Evolutionary conservation across 2,888 invertebrate genomes (phyloP), one percentile per base, ranked within the genome.

Genomic region (Horisme vitalbata): DNA sequence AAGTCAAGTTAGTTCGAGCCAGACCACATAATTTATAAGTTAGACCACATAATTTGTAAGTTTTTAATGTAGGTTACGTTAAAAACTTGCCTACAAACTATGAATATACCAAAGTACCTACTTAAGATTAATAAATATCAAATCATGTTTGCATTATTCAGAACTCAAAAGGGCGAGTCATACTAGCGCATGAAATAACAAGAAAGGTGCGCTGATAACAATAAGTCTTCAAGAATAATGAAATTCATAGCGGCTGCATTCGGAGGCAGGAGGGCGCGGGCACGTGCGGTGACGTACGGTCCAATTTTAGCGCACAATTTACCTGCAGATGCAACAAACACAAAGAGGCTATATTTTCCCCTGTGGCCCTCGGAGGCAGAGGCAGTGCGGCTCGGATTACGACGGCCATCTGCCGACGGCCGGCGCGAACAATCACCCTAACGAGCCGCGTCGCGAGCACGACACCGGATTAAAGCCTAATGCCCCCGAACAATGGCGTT

Each of bases 311-410:
- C 74, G 72, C 73, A 78, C 86, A 85, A 86, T 85, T 86, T 86
- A 88, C 87, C 88, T 87, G 86, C 88, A 88, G 85, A 87, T 88
- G 88, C 86, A 87, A 81, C 85, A 79, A 80, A 83, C 79, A 87
- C 84, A 87, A 88, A 87, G 86, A 86, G 83, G 82, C 71, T 77
- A 79, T 79, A 79, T 81, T 77, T 75, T 71, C 68, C 70, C 62
- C 62, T 27, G 46, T 15, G 32, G 46, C 44, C 59, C 61, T 65
- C 65, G 56, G 62, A 65, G 64, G 59, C 47, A 57, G 48, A 56
- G 61, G 58, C 53, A 59, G 56, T 54, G 54, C 71, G 79, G 75
- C 70, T 85, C 82, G 85, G 85, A 87, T 88, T 87, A 88, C 87
- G 68, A 64, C 77, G 83, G 78, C 83, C 87, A 87, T 85, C 85